phyloP scores from a whole-genome alignment of 1,140 invertebrate genomes.

The Drosophila novamexicana region DNA sequence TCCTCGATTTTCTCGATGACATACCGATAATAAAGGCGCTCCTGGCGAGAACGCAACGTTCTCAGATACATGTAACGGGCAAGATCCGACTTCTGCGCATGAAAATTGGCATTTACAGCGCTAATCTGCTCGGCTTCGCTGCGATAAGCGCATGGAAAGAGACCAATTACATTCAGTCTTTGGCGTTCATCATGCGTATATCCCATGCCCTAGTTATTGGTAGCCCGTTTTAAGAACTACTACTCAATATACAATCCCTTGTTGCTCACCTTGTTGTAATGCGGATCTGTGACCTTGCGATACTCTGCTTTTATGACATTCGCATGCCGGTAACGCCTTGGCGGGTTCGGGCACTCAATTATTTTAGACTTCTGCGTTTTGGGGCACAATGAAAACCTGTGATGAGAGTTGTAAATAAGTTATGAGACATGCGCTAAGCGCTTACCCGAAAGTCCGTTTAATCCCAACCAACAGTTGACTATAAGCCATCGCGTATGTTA shows the following conservation, averaged over 20 bases:
- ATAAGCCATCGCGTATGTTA: not conserved
- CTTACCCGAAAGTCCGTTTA: not conserved
- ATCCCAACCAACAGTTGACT: not conserved
- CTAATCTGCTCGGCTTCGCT: slow-evolving; percentile 91
- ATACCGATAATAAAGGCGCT: slow-evolving; percentile 97
- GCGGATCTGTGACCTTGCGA: slow-evolving; percentile 2
- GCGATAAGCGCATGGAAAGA: slow-evolving; percentile 93
- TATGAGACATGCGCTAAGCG: no score
- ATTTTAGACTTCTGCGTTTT: not conserved
- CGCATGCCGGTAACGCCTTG: not conserved
- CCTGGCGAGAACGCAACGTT: slow-evolving; percentile 93
- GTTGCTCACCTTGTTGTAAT: slow-evolving; percentile 27
- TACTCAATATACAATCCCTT: no score
- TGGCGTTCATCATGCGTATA: slow-evolving; percentile 54
- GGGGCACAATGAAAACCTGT: not conserved
- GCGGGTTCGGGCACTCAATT: not conserved
- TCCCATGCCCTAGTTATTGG: slow-evolving; percentile 27
- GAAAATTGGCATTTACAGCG: slow-evolving; percentile 90
- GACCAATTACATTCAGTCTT: slow-evolving; percentile 88
- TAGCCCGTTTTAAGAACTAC: not conserved
- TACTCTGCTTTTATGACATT: not conserved
- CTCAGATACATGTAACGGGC: slow-evolving; percentile 94
- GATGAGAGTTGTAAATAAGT: no score
- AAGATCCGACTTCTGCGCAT: slow-evolving; percentile 90
- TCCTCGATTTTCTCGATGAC: slow-evolving; percentile 94